Conservation (phyloP, 2,888 invertebrate species). For the Drosophila testacea region DNA sequence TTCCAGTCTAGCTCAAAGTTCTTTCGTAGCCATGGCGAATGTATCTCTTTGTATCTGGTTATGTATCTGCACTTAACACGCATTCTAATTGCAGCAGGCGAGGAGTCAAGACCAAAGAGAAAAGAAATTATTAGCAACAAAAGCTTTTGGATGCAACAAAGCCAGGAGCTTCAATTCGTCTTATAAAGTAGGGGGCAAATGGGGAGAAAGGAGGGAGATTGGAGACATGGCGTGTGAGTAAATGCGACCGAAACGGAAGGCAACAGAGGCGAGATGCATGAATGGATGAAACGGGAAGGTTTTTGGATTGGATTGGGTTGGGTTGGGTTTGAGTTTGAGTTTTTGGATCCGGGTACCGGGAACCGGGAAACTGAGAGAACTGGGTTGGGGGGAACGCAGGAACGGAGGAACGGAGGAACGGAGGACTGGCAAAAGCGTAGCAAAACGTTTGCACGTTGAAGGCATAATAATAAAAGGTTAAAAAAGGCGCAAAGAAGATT, state of each 20-base stretch:
- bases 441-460: slow-evolving; percentile 81
- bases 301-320: slow-evolving; percentile 1
- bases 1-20: slow-evolving; percentile 34
- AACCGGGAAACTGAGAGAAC: slow-evolving; percentile 4
- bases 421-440: slow-evolving; percentile 69
- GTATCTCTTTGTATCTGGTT: slow-evolving; percentile 38
- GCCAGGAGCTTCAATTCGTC: slow-evolving; percentile 63
- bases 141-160: slow-evolving; percentile 63
- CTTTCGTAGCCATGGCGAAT: slow-evolving; percentile 26
- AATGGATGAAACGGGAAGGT: slow-evolving; percentile 38
- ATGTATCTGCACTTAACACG: slow-evolving; percentile 82
- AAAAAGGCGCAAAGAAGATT: slow-evolving; percentile 82
- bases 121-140: slow-evolving; percentile 81
- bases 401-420: not conserved
- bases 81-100: slow-evolving; percentile 83
- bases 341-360: not conserved
- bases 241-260: slow-evolving; percentile 77
- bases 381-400: not conserved
- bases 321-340: slow-evolving; percentile 2
- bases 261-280: slow-evolving; percentile 43
- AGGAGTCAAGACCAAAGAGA: slow-evolving; percentile 57
- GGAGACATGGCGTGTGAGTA: slow-evolving; percentile 74
- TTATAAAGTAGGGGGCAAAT: slow-evolving; percentile 20
- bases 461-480: slow-evolving; percentile 82
- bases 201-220: not conserved